Base-by-base conservation (phyloP, 2,888 invertebrate species). In the Rhorus exstirpatorius region DNA sequence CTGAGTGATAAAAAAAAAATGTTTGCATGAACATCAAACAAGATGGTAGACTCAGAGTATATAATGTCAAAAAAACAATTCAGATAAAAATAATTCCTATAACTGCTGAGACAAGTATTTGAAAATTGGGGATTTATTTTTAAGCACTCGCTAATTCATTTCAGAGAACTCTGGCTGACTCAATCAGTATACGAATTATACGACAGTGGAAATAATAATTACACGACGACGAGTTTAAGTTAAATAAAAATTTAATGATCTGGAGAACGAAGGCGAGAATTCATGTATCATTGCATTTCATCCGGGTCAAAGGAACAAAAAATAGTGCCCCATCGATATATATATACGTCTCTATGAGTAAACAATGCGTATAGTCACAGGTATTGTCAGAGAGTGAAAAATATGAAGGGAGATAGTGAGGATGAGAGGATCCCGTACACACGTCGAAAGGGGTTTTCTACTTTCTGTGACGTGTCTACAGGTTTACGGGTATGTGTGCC, bases 381-480 rank as follows among this genome's bases (percentile, higher is more conserved):
- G 31, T 53, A 46, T n/a, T 49, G 38, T 65, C 55, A 24, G 21
- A 53, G 49, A 8, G 41, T n/a, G 26, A 61, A 26, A 70, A 46
- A 63, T 41, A 44, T 51, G 31, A 41, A 53, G 67, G 44, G 35
- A 24, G 14, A 65, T 14, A 38, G 67, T 14, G 41, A 31, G 51
- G 63, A 70, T 72, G 83, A 87, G 86, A 83, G 55, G 12, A 49
- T 19, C 35, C 58, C 70, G 49, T 55, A 24, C 26, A 35, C 21
- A 14, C 44, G 21, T 55, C 55, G 19, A 79, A 68, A 70, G 60
- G 41, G 65, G 70, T 75, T 49, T 74, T 61, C 21, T 44, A 14
- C n/a, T 63, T 60, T 63, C 26, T 60, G 24, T 31, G 58, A 61
- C 38, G 35, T 55, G 38, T 51, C 51, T 21, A 74, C 51, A 53